Conservation (phyloP, 2,113 vertebrate species). For the Xenopus tropicalis region DNA sequence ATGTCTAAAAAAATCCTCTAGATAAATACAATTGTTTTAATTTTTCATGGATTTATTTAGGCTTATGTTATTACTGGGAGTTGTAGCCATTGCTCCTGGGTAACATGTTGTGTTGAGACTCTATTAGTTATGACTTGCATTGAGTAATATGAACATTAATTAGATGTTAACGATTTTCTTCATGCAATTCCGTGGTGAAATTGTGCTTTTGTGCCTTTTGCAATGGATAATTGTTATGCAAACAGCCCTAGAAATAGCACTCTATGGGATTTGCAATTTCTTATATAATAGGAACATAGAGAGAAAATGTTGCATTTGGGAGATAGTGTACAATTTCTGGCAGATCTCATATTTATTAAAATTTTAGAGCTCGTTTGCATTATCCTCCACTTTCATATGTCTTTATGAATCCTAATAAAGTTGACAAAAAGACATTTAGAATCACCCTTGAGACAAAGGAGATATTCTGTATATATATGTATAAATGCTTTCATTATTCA, state of each 20-base stretch:
- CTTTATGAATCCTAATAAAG: background rate
- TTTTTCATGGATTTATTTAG: slow-evolving; percentile 9
- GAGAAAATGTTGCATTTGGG: background rate
- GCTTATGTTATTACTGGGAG: slow-evolving; percentile 19
- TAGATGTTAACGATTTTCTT: slow-evolving; percentile 31
- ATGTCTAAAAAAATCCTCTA: background rate
- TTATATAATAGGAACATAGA: background rate
- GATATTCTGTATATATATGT: no score
- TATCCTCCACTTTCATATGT: background rate
- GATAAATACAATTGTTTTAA: background rate
- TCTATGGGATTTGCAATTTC: background rate
- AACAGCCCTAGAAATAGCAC: slow-evolving; percentile 11
- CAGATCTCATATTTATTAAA: background rate
- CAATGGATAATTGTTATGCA: slow-evolving; percentile 22
- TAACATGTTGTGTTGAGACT: slow-evolving; percentile 25
- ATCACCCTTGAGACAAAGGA: background rate
- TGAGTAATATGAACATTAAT: slow-evolving; percentile 32
- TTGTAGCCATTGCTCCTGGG: slow-evolving; percentile 19
- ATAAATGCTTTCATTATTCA: no score
- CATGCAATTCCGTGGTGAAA: slow-evolving; percentile 22
- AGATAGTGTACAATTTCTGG: background rate
- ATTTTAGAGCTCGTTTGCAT: background rate
- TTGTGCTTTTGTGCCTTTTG: slow-evolving; percentile 2
- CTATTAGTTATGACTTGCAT: slow-evolving; percentile 23
- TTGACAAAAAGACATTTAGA: background rate